Evolutionary conservation across 2,113 vertebrate genomes (phyloP).

Genomic region (Dryoscopus gambensis): DNA sequence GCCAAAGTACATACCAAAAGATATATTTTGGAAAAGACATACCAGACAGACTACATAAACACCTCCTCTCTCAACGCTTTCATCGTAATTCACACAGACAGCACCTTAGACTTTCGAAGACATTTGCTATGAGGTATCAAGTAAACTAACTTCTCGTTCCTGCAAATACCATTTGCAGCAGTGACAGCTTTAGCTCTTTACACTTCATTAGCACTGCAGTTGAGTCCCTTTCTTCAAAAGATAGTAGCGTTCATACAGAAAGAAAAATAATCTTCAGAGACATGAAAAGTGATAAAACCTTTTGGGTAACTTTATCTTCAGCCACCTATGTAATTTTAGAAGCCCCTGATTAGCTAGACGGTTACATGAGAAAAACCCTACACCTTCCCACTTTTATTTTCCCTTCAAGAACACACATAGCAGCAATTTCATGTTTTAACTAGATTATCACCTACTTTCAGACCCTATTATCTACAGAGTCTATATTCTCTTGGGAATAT

Average conservation of each 20-base stretch:
- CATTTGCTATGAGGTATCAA: not conserved
- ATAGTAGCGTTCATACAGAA: not conserved
- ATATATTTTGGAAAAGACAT: not conserved
- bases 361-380: not conserved
- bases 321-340: not conserved
- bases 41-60: not conserved
- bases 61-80: not conserved
- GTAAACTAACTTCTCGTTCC: slow-evolving; percentile 39
- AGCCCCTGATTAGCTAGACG: not conserved
- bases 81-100: not conserved
- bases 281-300: not conserved
- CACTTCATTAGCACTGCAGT: not conserved
- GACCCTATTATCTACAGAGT: not conserved
- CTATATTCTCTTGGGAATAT: not conserved
- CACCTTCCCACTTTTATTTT: not conserved
- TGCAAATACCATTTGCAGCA: slow-evolving; percentile 23
- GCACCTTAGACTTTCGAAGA: not conserved
- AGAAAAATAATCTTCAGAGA: not conserved
- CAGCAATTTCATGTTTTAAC: not conserved
- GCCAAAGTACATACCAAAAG: not conserved
- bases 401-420: not conserved
- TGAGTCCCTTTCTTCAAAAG: not conserved
- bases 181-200: not conserved
- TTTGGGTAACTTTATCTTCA: not conserved
- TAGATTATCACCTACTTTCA: not conserved